These are phyloP conservation scores for Idaea biselata DNA, from an alignment of 2,888 invertebrate species.

Conservation along the genomic window DNA sequence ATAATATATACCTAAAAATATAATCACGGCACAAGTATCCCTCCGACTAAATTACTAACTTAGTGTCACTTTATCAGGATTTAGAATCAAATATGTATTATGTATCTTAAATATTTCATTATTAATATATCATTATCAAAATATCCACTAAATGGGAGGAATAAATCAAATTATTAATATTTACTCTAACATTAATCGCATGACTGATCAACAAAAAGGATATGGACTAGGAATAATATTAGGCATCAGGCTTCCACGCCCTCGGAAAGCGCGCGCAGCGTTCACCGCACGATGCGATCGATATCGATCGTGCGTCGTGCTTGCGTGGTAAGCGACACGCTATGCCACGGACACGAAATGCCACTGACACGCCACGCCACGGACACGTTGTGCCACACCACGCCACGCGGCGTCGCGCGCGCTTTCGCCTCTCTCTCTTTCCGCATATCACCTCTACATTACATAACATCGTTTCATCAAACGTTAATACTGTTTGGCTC, in stretches of 20 bases:
- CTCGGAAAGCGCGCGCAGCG: constrained; percentile 45
- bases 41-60: constrained; percentile 81
- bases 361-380: not conserved
- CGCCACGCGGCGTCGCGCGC: constrained; percentile 27
- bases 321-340: not conserved
- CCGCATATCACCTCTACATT: constrained; percentile 74
- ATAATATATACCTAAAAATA: constrained; percentile 82
- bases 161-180: constrained; percentile 81
- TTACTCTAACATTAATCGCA: constrained; percentile 79
- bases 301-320: not conserved
- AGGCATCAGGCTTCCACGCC: constrained; percentile 76
- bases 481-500: constrained; percentile 74
- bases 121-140: constrained; percentile 82
- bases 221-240: constrained; percentile 81
- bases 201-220: constrained; percentile 81
- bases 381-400: constrained; percentile 12
- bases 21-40: constrained; percentile 82
- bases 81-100: constrained; percentile 82
- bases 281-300: constrained; percentile 14
- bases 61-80: constrained; percentile 82
- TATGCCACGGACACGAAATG: not conserved
- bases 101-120: constrained; percentile 81
- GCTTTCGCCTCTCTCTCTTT: constrained; percentile 60
- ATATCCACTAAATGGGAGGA: constrained; percentile 82
- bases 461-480: constrained; percentile 71